Evolutionary conservation across 2,113 vertebrate species (phyloP).

Genomic region (Leptodactylus fuscus): DNA sequence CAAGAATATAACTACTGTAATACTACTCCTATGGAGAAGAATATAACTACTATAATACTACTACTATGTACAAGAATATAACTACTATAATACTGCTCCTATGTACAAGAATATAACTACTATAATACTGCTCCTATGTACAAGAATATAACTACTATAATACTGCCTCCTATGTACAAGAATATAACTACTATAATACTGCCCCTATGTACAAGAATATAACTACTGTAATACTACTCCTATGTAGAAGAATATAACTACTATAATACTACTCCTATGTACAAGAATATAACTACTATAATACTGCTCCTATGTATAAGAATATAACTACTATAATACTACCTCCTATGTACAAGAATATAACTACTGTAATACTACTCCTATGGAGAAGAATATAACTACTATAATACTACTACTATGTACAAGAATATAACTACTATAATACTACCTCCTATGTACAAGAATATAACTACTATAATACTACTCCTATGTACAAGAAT

Average conservation of each 20-base stretch:
- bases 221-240: neutral
- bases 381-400: neutral
- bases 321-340: conserved; percentile 11
- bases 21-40: too few relatives aligned
- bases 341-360: neutral
- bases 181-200: neutral
- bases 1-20: too few relatives aligned
- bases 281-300: conserved; percentile 13
- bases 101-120: too few relatives aligned
- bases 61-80: too few relatives aligned
- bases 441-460: too few relatives aligned
- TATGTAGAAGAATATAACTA: neutral
- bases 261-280: neutral
- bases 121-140: too few relatives aligned
- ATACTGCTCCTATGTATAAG: neutral
- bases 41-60: too few relatives aligned
- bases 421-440: too few relatives aligned
- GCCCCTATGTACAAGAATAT: neutral
- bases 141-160: neutral
- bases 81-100: too few relatives aligned
- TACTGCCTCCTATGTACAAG: neutral
- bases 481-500: too few relatives aligned
- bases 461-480: too few relatives aligned
- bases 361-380: neutral
- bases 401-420: too few relatives aligned